Evolutionary conservation across 2,797 vertebrate genomes (phyloP), one percentile per base, ranked within the genome.

Genomic region (Cossypha niveicapilla): DNA sequence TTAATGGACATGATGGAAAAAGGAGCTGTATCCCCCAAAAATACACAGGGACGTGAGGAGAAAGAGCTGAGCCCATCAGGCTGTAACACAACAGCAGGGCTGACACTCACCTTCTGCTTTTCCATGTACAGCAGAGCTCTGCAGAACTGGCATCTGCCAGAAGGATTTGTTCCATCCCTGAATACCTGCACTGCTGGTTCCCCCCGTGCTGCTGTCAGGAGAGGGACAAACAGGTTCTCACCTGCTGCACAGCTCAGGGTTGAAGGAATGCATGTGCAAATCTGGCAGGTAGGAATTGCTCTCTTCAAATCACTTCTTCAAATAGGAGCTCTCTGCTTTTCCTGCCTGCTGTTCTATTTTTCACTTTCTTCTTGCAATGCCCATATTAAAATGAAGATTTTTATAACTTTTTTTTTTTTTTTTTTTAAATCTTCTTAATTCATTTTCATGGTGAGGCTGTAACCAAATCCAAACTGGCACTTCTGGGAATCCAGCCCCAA

Each of bases 131-230:
- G 73, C 82, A 94, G 62, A 44, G 58, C 74, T 21, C 73, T 73
- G 88, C 90, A 68, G 10, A 87, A 82, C 25, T 78, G 76, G 75
- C 86, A 91, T 35, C 81, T 88, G 95, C 93, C 92, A 89, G 12
- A 39, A 87, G 92, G 66, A 74, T 91, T 87, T 95, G 93, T 85
- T 76, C 65, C 92, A 61, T 37, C 53, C 57, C 77, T 34, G 67
- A 51, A 5, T 58, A 9, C 57, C 24, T 81, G 88, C 93, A 61
- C 90, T 7, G 7, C 94, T 94, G 93, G 6, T 25, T 28, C 42
- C 42, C 80, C 92, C 85, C 10, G 66, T 73, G 93, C 93, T 90
- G 47, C 91, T 70, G 66, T 30, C 88, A 66, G 93, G 73, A 94
- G 72, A 93, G 88, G 51, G 1, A 84, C 88, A 76, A 86, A 84